A percentile compares a stretch with the other conserved stretches of the same genome.
Evolutionary conservation across 1,140 invertebrate genomes (phyloP).

Genomic region (Augochlora pura): DNA sequence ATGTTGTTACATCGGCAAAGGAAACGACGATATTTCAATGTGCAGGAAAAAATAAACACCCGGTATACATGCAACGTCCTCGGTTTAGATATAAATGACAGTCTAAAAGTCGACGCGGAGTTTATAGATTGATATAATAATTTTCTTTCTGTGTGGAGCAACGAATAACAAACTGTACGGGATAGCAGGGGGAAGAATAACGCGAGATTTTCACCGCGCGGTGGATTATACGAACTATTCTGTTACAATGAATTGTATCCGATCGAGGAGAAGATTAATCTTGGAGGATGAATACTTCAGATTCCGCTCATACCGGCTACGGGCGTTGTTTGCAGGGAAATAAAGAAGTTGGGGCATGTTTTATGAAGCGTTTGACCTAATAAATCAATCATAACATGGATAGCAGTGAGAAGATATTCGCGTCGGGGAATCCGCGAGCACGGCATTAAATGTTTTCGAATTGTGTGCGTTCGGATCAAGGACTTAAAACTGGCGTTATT

Average conservation of each 20-base stretch:
- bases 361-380: slow-evolving; percentile 1
- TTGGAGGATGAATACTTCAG: neutral
- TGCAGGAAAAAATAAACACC: too few relatives aligned
- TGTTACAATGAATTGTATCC: neutral
- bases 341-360: neutral
- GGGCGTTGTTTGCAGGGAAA: neutral
- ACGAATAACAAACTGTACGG: neutral
- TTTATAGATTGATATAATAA: too few relatives aligned
- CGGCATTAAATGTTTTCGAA: too few relatives aligned
- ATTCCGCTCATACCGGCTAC: neutral
- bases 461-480: too few relatives aligned
- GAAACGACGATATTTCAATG: too few relatives aligned
- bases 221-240: slow-evolving; percentile 6
- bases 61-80: too few relatives aligned
- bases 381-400: neutral
- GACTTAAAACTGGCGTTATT: too few relatives aligned
- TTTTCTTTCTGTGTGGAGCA: too few relatives aligned
- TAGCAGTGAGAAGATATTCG: neutral
- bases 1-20: too few relatives aligned
- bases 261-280: slow-evolving; percentile 9
- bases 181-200: neutral
- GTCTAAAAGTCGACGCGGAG: too few relatives aligned
- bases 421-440: neutral
- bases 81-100: too few relatives aligned
- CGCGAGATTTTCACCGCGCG: neutral